Base-by-base conservation (phyloP, 2,113 vertebrate species). In the Salvator merianae region DNA sequence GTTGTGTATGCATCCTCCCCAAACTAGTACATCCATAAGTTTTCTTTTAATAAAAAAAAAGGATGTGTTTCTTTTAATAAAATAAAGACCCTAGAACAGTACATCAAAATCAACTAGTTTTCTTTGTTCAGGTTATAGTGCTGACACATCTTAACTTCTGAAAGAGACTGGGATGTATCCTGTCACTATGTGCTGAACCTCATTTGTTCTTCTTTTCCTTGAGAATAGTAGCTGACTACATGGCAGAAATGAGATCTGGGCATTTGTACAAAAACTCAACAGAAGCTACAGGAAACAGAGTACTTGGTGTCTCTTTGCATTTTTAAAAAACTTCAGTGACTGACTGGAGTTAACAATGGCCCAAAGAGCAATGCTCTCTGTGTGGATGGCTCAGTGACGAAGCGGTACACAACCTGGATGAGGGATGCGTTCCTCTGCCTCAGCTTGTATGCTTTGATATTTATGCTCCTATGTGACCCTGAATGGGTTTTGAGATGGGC, bases 401-500 rank as follows among this genome's bases (percentile, higher is more conserved):
- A 40, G 16, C 6, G 18, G 32, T 6, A 43, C 18, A 68, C 26
- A 83, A 76, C 2, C 76, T 88, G 20, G 28, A 79, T 20, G 18
- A 43, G 62, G 63, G 20, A 68, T 66, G 62, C 1, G 1, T 43
- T 88, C 86, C 63, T 88, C 53, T 59, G 62, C 7, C 89, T 81
- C 79, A 62, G 8, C 3, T 68, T 77, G 47, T 4, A 7, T 40
- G 2, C 73, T 89, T 16, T 0, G 4, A 65, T 74, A 30, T 84
- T 74, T 88, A n/a, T 7, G 30, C 4, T 89, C 32, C 79, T 43
- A 81, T 79, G 8, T 74, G 28, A 32, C 86, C 28, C 79, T 65
- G 18, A 16, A 47, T 77, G 38, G 8, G 18, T 77, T 84, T 91
- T 91, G 77, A 86, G 86, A 68, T 84, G 2, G 4, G 73, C 84